Base-by-base conservation (phyloP, 2,888 invertebrate genomes). In the Stramonita haemastoma region DNA sequence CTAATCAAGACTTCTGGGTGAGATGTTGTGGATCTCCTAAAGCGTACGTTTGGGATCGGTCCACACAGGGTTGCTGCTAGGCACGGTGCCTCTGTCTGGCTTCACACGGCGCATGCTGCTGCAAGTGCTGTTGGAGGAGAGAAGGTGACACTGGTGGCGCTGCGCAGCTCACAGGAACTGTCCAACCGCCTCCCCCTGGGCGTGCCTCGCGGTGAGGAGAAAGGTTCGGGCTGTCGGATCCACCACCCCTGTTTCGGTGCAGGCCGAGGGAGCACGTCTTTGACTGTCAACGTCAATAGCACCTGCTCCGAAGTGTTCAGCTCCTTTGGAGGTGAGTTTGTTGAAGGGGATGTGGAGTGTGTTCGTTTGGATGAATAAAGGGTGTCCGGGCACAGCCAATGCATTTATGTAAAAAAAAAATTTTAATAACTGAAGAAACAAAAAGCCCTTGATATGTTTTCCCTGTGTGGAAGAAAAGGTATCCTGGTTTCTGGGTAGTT, bases 121-220 rank as follows among this genome's bases (percentile, higher is more conserved):
- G 89, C 98, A 98, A 94, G 97, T 98, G 89, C 96, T 99, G 91
- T 96, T 99, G 91, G 98, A 98, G 94, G 98, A 98, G 98, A 98
- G 96, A 98, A 98, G 93, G 97, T 98, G 91, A 46, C 46, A 2
- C 97, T 97, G 46, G 97, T 98, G 46, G 97, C 97, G 93, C 97
- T 98, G 90, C 96, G 90, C 29, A 56, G 87, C n/a, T 87, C 56
- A 13, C 79, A 81, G 22, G 88, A 86, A 8, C 77, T 86, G 83
- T 85, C 93, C 88, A 92, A 92, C 86, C 93, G 92, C 84, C 91
- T 94, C 77, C 93, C 94, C 90, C 91, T 90, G 17, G 86, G 87
- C 60, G 79, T 85, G 77, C n/a, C 77, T 0, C 29, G 77, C 81
- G 56, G 60, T 22, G 89, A 70, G 19, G 84, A 36, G 70, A 85